Evolutionary conservation across 2,797 vertebrate species (phyloP).

Genomic region (Takifugu ocellatus): DNA sequence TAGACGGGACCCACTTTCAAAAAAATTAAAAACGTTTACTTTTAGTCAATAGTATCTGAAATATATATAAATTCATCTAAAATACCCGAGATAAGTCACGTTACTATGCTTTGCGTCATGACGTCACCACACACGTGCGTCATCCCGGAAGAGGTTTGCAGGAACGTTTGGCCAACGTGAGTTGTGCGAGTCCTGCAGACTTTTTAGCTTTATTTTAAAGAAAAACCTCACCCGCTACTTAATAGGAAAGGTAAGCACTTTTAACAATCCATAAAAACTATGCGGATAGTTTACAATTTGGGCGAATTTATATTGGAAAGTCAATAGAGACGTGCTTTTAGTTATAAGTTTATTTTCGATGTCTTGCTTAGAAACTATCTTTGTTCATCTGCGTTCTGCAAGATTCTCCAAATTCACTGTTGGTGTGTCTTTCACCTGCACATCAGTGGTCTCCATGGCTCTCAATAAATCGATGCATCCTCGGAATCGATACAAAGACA

Average conservation of each 20-base stretch:
- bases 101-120: not conserved
- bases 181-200: not conserved
- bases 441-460: constrained; percentile 70
- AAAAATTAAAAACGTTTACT: not conserved
- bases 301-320: no score
- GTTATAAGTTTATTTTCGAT: no score
- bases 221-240: not conserved
- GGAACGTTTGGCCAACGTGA: constrained; percentile 70
- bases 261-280: no score
- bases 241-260: constrained; percentile 27
- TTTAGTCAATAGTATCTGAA: no score
- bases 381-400: no score
- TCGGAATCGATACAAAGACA: constrained; percentile 89
- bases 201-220: not conserved
- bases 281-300: no score
- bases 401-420: no score
- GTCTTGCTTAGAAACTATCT: no score
- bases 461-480: constrained; percentile 90
- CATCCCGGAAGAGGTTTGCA: constrained; percentile 41
- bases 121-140: constrained; percentile 44
- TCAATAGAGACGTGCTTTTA: no score
- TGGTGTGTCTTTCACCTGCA: not conserved
- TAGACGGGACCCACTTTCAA: not conserved
- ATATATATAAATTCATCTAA: not conserved
- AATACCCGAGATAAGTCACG: not conserved